phyloP scores from a whole-genome alignment of 1,140 invertebrate genomes.

The Ceratosolen solmsi region DNA sequence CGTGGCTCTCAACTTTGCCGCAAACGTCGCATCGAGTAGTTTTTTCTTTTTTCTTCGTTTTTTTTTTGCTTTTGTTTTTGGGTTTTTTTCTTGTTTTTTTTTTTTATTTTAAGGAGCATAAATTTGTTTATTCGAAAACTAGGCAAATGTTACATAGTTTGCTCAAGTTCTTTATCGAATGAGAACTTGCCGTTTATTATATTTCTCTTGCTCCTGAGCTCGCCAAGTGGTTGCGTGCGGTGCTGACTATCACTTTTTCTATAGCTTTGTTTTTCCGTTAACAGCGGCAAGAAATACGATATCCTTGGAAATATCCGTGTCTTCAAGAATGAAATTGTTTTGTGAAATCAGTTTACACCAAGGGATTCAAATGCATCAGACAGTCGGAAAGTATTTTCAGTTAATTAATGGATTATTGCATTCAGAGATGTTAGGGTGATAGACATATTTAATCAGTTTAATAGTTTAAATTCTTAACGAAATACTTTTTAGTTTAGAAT shows the following conservation, averaged over 20 bases:
- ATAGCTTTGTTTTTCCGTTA: not conserved
- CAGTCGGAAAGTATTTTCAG: not conserved
- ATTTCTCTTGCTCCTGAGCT: not conserved
- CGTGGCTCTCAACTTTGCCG: no score
- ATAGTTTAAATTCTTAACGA: not conserved
- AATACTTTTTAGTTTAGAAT: not conserved
- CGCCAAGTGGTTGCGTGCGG: constrained; percentile 20
- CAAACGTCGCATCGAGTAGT: no score
- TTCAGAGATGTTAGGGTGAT: not conserved
- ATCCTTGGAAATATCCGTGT: not conserved
- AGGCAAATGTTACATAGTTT: no score
- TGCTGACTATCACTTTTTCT: not conserved
- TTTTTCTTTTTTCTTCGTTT: no score
- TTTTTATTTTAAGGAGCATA: no score
- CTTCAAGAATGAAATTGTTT: constrained; percentile 22
- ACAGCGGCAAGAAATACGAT: constrained; percentile 5
- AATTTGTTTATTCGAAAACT: not conserved
- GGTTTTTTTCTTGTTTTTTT: no score
- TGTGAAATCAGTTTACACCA: constrained; percentile 16
- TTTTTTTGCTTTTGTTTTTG: no score
- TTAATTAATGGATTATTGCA: constrained; percentile 7
- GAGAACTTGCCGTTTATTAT: not conserved
- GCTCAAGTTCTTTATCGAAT: not conserved
- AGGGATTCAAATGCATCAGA: not conserved
- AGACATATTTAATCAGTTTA: not conserved